Conservation (phyloP, 2,113 vertebrate genomes). For the Nycticryphes semicollaris region DNA sequence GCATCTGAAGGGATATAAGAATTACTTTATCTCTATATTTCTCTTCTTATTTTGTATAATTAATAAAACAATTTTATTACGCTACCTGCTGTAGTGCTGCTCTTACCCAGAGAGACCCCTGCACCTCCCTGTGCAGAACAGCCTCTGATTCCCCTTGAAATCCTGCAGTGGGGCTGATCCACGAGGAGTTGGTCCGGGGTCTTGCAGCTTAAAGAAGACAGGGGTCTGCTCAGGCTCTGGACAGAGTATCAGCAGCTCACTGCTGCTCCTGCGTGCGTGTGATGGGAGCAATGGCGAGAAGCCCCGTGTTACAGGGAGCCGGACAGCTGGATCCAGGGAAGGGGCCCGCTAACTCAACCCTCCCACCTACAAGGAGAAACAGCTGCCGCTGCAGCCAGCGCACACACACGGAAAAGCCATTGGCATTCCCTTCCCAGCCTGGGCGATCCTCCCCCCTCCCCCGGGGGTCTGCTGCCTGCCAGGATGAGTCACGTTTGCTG, state of each 20-base stretch:
- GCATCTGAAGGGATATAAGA: neutral
- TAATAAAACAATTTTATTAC: neutral
- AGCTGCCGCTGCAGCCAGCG: neutral
- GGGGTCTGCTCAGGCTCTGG: neutral
- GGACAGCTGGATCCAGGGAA: neutral
- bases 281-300: neutral
- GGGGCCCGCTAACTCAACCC: neutral
- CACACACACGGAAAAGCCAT: neutral
- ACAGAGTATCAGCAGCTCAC: neutral
- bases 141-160: neutral
- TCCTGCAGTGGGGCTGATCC: neutral
- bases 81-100: neutral
- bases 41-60: neutral
- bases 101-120: neutral
- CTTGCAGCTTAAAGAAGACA: neutral
- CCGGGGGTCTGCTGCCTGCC: neutral
- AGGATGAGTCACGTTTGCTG: conserved; percentile 37
- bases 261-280: accelerated
- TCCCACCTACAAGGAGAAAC: neutral
- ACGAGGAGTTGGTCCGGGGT: neutral
- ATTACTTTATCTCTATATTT: neutral
- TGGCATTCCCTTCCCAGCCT: neutral
- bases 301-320: accelerated
- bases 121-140: neutral
- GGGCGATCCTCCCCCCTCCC: neutral